These are phyloP conservation scores for Smithornis capensis DNA, from an alignment of 2,113 vertebrate species.

Conservation along the genomic window DNA sequence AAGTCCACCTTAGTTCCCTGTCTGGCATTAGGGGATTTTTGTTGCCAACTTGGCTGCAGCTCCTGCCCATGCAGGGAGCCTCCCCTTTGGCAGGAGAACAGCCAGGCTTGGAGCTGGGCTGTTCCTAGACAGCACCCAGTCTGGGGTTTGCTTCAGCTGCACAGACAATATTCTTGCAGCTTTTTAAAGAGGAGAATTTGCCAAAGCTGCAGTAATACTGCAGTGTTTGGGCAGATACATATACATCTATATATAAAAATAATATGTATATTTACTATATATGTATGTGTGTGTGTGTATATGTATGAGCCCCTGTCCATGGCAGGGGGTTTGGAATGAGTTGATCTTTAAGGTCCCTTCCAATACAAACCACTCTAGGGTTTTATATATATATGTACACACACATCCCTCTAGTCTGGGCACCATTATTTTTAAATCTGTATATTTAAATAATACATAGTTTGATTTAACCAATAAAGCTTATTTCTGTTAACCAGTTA, in stretches of 20 bases:
- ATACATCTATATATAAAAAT: accelerated
- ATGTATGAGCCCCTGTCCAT: background rate
- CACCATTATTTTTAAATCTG: background rate
- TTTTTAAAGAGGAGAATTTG: background rate
- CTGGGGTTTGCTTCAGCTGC: background rate
- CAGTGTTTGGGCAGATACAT: background rate
- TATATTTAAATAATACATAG: background rate
- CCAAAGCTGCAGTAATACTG: background rate
- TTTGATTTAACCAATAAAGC: background rate
- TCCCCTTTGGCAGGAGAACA: background rate
- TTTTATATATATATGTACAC: background rate
- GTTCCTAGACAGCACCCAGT: background rate
- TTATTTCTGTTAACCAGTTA: background rate
- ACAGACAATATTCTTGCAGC: background rate
- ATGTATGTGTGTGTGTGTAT: background rate
- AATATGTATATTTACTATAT: background rate
- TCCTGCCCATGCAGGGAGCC: background rate
- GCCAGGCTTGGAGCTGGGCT: background rate
- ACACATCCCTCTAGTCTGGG: no score
- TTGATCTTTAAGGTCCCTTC: background rate
- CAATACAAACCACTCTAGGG: background rate
- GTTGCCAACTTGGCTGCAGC: background rate
- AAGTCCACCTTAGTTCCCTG: background rate
- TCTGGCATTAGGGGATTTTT: background rate
- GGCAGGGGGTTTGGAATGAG: background rate